Percentiles rank a stretch among this genome's conserved stretches.
These are phyloP conservation scores for Hesperophylax magnus DNA, from an alignment of 1,140 invertebrate genomes.

Conservation along the genomic window DNA sequence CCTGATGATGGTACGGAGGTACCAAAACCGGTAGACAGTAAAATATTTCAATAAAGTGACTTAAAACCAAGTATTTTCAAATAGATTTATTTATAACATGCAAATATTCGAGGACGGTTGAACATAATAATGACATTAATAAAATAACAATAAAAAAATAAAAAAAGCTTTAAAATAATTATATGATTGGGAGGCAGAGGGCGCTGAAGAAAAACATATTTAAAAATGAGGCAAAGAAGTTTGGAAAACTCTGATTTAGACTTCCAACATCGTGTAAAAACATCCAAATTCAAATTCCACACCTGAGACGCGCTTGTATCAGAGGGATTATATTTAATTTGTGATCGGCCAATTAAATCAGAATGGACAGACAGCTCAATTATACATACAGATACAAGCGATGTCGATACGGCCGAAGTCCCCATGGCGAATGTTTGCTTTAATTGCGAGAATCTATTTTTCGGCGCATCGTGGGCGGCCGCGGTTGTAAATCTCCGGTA, in stretches of 20 bases:
- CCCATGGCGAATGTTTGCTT: slow-evolving; percentile 10
- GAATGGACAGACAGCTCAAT: slow-evolving; percentile 32
- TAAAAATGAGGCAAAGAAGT: too few relatives aligned
- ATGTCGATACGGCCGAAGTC: not conserved
- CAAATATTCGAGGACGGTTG: too few relatives aligned
- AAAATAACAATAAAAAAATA: too few relatives aligned
- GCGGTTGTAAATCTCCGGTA: not conserved
- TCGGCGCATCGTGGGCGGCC: slow-evolving; percentile 28
- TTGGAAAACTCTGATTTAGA: not conserved
- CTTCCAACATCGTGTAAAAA: not conserved
- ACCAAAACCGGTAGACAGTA: too few relatives aligned
- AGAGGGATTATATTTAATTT: slow-evolving; percentile 32
- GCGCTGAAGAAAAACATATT: too few relatives aligned
- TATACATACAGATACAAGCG: not conserved
- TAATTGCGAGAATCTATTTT: slow-evolving; percentile 36
- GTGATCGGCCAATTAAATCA: slow-evolving; percentile 40
- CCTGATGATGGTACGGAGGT: too few relatives aligned
- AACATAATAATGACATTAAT: too few relatives aligned
- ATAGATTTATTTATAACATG: too few relatives aligned
- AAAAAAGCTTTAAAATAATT: too few relatives aligned
- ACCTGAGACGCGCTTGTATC: slow-evolving; percentile 16
- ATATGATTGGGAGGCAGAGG: too few relatives aligned
- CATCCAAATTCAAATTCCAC: slow-evolving; percentile 16
- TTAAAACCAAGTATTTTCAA: too few relatives aligned
- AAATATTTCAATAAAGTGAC: too few relatives aligned